phyloP scores from a whole-genome alignment of 2,797 vertebrate species.

The Hyperoplus lanceolatus region DNA sequence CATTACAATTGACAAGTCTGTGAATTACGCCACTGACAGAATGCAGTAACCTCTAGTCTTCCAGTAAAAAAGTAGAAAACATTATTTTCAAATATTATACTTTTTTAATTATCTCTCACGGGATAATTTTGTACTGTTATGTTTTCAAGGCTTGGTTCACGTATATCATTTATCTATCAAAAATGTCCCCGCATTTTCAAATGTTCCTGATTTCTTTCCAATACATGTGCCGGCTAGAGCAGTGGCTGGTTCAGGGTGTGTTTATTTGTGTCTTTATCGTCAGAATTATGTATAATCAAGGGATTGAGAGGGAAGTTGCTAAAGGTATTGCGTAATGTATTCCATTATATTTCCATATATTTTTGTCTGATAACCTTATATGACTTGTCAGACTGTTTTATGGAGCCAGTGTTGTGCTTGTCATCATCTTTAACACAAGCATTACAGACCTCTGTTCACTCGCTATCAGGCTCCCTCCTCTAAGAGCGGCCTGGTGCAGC shows the following conservation, averaged over 20 bases:
- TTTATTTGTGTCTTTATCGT: neutral
- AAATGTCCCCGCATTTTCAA: too few relatives aligned
- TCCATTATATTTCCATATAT: neutral
- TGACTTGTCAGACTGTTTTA: neutral
- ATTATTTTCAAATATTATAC: too few relatives aligned
- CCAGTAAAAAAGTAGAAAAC: too few relatives aligned
- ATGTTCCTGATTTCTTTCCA: too few relatives aligned
- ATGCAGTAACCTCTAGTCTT: neutral
- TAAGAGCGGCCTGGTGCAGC: constrained; percentile 85
- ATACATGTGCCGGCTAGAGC: too few relatives aligned
- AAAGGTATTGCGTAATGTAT: neutral
- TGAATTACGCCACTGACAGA: neutral
- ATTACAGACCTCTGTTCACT: constrained; percentile 87
- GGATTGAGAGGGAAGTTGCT: neutral
- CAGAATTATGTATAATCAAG: neutral
- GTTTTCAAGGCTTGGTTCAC: too few relatives aligned
- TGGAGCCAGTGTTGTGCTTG: neutral
- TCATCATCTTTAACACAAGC: constrained; percentile 79
- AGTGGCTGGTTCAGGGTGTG: neutral
- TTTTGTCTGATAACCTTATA: neutral
- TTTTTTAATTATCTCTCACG: too few relatives aligned
- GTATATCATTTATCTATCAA: too few relatives aligned
- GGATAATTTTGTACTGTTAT: too few relatives aligned
- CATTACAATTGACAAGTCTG: neutral
- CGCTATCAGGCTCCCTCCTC: constrained; percentile 67